A percentile compares a stretch with the other conserved stretches of the same genome.
These are phyloP conservation scores for Sebastes minor DNA, from an alignment of 2,797 vertebrate genomes.

Conservation along the genomic window DNA sequence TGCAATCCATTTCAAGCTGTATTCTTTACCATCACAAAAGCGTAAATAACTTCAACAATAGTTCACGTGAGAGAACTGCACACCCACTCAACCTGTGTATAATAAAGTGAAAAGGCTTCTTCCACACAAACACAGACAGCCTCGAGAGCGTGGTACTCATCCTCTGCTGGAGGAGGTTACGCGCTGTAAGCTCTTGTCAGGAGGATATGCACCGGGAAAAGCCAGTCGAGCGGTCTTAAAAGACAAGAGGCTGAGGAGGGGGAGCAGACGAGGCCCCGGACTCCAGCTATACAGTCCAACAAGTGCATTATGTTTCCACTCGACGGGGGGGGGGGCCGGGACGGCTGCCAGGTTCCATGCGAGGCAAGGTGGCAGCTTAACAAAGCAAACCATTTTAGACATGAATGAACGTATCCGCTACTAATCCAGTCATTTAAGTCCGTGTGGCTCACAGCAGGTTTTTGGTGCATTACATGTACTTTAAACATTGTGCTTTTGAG, in stretches of 20 bases:
- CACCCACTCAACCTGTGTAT: slow-evolving; percentile 2
- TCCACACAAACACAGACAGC: slow-evolving; percentile 16
- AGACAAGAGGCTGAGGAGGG: slow-evolving; percentile 22
- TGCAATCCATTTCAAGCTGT: slow-evolving; percentile 5
- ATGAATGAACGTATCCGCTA: slow-evolving; percentile 17
- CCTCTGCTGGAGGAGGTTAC: slow-evolving; percentile 15
- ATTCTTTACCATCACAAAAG: slow-evolving; percentile 7
- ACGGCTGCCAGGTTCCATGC: slow-evolving; percentile 31
- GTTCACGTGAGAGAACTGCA: slow-evolving; percentile 1
- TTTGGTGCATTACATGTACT: neutral
- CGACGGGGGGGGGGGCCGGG: slow-evolving; percentile 30
- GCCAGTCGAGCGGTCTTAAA: slow-evolving; percentile 10
- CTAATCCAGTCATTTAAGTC: slow-evolving; percentile 8
- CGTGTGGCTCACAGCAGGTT: neutral
- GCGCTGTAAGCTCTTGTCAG: slow-evolving; percentile 25
- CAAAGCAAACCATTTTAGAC: slow-evolving; percentile 31
- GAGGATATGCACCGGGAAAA: slow-evolving; percentile 15
- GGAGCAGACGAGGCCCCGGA: slow-evolving; percentile 16
- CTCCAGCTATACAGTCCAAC: slow-evolving; percentile 23
- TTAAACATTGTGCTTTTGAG: neutral
- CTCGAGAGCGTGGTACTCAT: neutral
- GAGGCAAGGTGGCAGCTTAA: slow-evolving; percentile 33
- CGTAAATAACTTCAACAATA: neutral
- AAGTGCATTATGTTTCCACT: slow-evolving; percentile 53
- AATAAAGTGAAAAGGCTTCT: slow-evolving; percentile 22